Percentiles rank a stretch among this genome's conserved stretches.
Evolutionary conservation across 2,797 vertebrate species (phyloP).

Genomic region (Ctenosaura bakeri): DNA sequence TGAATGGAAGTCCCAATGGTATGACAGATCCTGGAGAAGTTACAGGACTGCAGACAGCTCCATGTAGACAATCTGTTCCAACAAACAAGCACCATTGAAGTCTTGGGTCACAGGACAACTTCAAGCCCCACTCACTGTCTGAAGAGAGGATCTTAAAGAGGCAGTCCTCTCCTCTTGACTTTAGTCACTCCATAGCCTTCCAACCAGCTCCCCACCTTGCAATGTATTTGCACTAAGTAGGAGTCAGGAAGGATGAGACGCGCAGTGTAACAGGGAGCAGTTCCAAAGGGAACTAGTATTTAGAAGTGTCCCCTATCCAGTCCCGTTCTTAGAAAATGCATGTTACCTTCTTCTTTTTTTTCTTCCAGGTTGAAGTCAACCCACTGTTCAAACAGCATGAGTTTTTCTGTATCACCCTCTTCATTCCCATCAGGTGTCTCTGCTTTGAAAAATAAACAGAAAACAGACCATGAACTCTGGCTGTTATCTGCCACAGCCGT

Average conservation of each 20-base stretch:
- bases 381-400: not conserved
- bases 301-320: not conserved
- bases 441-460: not conserved
- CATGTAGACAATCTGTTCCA: not conserved
- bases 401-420: not conserved
- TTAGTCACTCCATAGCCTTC: too few species aligned
- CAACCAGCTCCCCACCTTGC: not conserved
- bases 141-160: not conserved
- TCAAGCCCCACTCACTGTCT: not conserved
- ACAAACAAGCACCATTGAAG: not conserved
- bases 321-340: too few species aligned
- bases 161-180: not conserved
- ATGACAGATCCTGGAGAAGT: not conserved
- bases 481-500: not conserved
- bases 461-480: not conserved
- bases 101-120: not conserved
- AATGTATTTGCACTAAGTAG: not conserved
- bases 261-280: not conserved
- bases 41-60: not conserved
- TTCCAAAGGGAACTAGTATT: not conserved
- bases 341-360: constrained; percentile 30
- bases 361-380: constrained; percentile 18
- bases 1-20: not conserved
- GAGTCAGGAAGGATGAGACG: not conserved
- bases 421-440: not conserved